phyloP scores from a whole-genome alignment of 2,113 vertebrate genomes.

The Callochromis pleurospilus region DNA sequence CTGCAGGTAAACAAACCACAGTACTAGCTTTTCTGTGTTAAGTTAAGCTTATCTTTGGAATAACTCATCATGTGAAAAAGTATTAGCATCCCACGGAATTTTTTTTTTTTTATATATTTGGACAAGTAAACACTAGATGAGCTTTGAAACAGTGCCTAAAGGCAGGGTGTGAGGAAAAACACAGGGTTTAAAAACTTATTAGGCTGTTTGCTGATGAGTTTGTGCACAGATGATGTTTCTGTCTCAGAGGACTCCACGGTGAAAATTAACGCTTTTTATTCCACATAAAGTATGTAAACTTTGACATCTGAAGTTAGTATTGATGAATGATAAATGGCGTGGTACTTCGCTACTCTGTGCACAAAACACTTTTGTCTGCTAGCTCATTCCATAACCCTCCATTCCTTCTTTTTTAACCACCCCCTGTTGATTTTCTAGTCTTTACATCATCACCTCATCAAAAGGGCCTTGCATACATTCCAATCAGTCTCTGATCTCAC shows the following conservation, averaged over 20 bases:
- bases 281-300: neutral
- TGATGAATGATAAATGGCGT: neutral
- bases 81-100: neutral
- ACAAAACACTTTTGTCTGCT: neutral
- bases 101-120: neutral
- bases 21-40: conserved; percentile 46
- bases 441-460: neutral
- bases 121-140: neutral
- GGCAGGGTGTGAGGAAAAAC: neutral
- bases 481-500: neutral
- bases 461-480: neutral
- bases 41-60: neutral
- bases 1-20: conserved; percentile 34
- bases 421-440: neutral
- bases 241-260: neutral
- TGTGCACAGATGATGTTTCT: neutral
- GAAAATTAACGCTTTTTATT: neutral
- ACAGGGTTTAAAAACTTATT: neutral
- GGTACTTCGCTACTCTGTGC: neutral
- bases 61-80: neutral
- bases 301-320: neutral
- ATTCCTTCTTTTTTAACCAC: neutral
- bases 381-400: neutral
- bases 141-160: neutral
- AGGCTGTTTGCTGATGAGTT: neutral